Evolutionary conservation across 2,888 invertebrate genomes (phyloP).

Genomic region (Entomobrya proxima): DNA sequence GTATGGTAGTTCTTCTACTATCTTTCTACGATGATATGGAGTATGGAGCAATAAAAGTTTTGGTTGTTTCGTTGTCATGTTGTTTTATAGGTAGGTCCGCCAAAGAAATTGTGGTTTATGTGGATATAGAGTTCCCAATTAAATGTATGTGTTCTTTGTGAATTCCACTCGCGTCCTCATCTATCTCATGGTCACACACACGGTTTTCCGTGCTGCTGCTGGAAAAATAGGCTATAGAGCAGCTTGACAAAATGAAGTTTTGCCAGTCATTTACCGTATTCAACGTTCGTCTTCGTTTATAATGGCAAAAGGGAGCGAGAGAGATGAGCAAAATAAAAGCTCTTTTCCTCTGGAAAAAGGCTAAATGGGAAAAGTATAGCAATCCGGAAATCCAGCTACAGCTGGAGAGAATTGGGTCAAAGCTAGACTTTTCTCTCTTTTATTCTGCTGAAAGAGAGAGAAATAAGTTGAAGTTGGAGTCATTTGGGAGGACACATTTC

Average conservation of each 20-base stretch:
- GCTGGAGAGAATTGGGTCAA: slow-evolving; percentile 64
- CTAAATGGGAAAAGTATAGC: slow-evolving; percentile 27
- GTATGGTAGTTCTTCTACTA: too few relatives aligned
- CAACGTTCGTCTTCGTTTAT: too few relatives aligned
- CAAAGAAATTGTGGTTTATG: slow-evolving; percentile 6
- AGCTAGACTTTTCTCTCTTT: neutral
- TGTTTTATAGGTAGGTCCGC: neutral
- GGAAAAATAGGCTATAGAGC: too few relatives aligned
- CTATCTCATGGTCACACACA: neutral
- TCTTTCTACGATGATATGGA: neutral
- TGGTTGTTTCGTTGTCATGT: neutral
- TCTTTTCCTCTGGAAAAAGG: too few relatives aligned
- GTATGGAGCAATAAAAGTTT: neutral
- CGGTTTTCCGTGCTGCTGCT: too few relatives aligned
- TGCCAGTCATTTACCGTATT: too few relatives aligned
- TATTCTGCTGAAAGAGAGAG: too few relatives aligned
- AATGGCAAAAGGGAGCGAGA: neutral
- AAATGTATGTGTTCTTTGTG: neutral
- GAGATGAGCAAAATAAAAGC: neutral
- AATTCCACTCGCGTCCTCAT: neutral
- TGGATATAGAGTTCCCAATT: neutral
- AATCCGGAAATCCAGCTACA: slow-evolving; percentile 65
- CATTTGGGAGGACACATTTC: too few relatives aligned
- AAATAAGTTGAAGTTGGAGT: too few relatives aligned
- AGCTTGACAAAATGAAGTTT: too few relatives aligned